phyloP scores from a whole-genome alignment of 2,113 vertebrate species.

The Zeus faber region DNA sequence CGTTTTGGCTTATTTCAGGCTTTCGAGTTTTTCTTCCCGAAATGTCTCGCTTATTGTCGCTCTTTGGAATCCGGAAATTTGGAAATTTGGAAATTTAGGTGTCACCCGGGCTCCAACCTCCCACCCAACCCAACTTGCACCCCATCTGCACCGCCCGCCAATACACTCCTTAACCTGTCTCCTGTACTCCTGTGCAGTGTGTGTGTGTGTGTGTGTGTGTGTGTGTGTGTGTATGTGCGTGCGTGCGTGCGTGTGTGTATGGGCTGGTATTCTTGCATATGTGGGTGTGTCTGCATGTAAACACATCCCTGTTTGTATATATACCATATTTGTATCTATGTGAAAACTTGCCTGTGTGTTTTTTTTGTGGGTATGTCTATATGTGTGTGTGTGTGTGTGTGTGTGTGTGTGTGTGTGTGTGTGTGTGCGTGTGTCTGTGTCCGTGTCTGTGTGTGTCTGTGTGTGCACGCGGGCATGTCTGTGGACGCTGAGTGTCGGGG shows the following conservation, averaged over 20 bases:
- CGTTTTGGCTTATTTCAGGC: no score
- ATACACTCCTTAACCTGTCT: no score
- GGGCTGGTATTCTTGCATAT: conserved; percentile 28
- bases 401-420: conserved; percentile 4
- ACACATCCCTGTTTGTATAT: conserved; percentile 6
- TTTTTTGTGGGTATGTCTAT: neutral
- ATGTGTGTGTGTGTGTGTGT: neutral
- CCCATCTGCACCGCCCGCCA: no score
- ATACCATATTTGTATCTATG: conserved; percentile 14
- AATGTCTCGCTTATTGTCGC: no score
- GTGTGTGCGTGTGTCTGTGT: conserved; percentile 4
- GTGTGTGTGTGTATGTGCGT: neutral
- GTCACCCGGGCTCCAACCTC: no score
- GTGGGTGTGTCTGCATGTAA: conserved; percentile 14
- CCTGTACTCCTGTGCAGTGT: neutral
- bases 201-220: conserved; percentile 7
- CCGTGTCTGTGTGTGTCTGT: conserved; percentile 12
- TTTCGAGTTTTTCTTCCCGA: no score
- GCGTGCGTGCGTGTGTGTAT: conserved; percentile 14
- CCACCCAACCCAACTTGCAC: no score
- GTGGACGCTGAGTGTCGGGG: conserved; percentile 46
- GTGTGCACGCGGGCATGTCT: conserved; percentile 23
- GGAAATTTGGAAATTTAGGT: no score
- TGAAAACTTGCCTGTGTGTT: neutral
- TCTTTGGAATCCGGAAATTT: no score